Evolutionary conservation across 2,888 invertebrate genomes (phyloP).

Genomic region (Drosophila hamatofila): DNA sequence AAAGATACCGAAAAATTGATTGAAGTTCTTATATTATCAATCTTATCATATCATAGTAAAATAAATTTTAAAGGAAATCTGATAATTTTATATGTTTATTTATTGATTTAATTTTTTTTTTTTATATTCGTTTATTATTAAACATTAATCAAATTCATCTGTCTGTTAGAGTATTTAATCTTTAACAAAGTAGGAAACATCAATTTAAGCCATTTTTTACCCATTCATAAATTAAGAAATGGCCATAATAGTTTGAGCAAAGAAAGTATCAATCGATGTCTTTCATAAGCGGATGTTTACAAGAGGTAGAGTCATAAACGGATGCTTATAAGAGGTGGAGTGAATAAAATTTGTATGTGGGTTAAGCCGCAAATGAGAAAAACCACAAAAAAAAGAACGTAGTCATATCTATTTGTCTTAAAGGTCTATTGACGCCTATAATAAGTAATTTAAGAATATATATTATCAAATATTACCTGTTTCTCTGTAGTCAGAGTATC

Average conservation of each 20-base stretch:
- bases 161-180: background rate
- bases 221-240: background rate
- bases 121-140: background rate
- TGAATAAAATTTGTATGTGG: background rate
- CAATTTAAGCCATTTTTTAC: background rate
- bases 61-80: too few relatives aligned
- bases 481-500: background rate
- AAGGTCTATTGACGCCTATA: background rate
- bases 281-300: background rate
- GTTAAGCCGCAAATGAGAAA: background rate
- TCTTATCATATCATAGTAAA: too few relatives aligned
- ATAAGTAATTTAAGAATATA: background rate
- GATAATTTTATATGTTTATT: too few relatives aligned
- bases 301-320: background rate
- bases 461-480: background rate
- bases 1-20: background rate
- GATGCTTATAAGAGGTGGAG: background rate
- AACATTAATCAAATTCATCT: background rate
- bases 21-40: too few relatives aligned
- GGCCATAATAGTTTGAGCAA: background rate
- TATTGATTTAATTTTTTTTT: too few relatives aligned
- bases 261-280: slow-evolving; percentile 1
- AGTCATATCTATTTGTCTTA: background rate
- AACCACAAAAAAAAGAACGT: background rate
- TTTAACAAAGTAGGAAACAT: background rate